Conservation (phyloP, 2,113 vertebrate species). For the Oncorhynchus nerka region DNA sequence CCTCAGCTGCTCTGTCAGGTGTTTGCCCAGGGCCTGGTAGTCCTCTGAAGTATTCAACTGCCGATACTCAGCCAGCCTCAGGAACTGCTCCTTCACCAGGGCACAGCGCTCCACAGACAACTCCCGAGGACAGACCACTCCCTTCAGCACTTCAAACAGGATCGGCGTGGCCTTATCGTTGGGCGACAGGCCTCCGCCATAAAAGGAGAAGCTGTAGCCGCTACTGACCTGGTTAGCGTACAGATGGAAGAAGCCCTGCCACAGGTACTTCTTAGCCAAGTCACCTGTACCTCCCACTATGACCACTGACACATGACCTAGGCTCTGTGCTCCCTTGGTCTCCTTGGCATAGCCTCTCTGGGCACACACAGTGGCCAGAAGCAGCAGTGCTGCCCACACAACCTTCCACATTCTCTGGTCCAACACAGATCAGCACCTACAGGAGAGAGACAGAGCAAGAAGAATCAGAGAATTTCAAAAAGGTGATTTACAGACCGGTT, state of each 20-base stretch:
- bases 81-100: conserved; percentile 85
- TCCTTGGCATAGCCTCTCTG: conserved; percentile 44
- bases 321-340: conserved; percentile 50
- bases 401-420: conserved; percentile 67
- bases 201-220: conserved; percentile 87
- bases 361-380: conserved; percentile 68
- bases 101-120: conserved; percentile 73
- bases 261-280: conserved; percentile 91
- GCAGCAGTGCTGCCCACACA: conserved; percentile 45
- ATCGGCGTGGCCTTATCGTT: conserved; percentile 67
- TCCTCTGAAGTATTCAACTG: conserved; percentile 79
- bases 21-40: conserved; percentile 75
- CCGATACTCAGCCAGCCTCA: conserved; percentile 81
- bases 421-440: conserved; percentile 39
- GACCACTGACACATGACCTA: conserved; percentile 85
- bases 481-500: no score
- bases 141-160: conserved; percentile 82
- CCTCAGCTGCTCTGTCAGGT: conserved; percentile 69
- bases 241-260: conserved; percentile 91
- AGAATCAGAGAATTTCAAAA: background rate
- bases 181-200: conserved; percentile 76
- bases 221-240: conserved; percentile 80
- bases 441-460: conserved; percentile 17
- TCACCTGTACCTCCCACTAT: conserved; percentile 91
- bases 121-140: conserved; percentile 76